Evolutionary conservation across 2,797 vertebrate genomes (phyloP).

Genomic region (Eulemur rubriventer): DNA sequence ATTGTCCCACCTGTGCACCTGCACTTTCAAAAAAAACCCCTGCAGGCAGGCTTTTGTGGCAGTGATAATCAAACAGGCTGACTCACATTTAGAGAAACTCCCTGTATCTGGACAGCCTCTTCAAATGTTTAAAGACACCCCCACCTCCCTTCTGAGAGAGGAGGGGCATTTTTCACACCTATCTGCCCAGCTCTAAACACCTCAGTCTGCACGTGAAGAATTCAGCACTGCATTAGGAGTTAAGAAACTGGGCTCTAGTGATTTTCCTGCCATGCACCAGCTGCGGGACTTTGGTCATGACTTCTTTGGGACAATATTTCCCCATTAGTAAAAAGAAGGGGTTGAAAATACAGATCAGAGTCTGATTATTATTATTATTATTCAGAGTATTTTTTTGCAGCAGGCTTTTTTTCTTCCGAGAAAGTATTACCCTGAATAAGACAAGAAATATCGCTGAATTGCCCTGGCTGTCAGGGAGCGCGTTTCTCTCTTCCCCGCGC

Average conservation of each 20-base stretch:
- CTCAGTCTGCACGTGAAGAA: background rate
- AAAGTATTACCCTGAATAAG: background rate
- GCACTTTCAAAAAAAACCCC: background rate
- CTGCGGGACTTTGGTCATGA: background rate
- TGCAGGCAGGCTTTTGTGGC: background rate
- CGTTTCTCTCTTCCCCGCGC: background rate
- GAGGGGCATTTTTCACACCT: background rate
- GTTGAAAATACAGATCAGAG: background rate
- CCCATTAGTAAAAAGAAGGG: background rate
- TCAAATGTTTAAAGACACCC: background rate
- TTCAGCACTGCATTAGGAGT: background rate
- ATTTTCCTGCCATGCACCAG: background rate
- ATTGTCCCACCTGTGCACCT: background rate
- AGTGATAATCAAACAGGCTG: background rate
- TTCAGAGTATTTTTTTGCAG: background rate
- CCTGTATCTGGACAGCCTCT: background rate
- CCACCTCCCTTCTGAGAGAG: background rate
- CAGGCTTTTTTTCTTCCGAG: background rate
- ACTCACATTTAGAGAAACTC: background rate
- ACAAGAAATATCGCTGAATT: background rate
- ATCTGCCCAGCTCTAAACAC: background rate
- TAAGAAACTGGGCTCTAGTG: background rate
- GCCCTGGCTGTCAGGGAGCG: too few species aligned
- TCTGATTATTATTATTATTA: background rate
- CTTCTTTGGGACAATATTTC: background rate